Percentiles rank a stretch among this genome's conserved stretches.
Conservation (phyloP, 2,797 vertebrate species). For the Tarsius wallacei region DNA sequence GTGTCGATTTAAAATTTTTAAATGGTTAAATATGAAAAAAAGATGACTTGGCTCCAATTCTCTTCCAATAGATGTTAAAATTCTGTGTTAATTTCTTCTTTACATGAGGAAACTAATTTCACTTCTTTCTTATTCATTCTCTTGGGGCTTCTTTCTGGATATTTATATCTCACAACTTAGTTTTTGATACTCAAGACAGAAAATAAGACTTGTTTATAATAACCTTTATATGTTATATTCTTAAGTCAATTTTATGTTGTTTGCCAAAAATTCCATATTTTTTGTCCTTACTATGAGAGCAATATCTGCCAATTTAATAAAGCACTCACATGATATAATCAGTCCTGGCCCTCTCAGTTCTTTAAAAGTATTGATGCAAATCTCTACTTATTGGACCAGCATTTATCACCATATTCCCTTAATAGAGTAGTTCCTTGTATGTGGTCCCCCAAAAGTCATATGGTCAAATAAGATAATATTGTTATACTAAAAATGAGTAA, state of each 20-base stretch:
- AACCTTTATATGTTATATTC: background rate
- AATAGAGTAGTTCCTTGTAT: background rate
- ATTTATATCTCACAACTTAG: background rate
- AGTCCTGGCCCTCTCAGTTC: background rate
- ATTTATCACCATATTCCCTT: background rate
- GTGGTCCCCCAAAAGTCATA: background rate
- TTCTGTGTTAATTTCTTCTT: slow-evolving; percentile 2
- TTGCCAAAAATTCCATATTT: background rate
- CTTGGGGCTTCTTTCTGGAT: background rate
- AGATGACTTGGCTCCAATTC: background rate
- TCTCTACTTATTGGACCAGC: background rate
- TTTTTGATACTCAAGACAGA: slow-evolving; percentile 45
- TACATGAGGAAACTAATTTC: slow-evolving; percentile 11
- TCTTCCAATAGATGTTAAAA: background rate
- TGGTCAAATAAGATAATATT: slow-evolving; percentile 14
- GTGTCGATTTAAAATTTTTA: background rate
- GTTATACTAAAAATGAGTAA: slow-evolving; percentile 9
- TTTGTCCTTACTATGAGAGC: background rate
- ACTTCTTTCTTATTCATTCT: slow-evolving; percentile 30
- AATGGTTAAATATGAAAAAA: background rate
- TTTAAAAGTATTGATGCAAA: background rate
- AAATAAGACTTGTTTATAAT: background rate
- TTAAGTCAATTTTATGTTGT: slow-evolving; percentile 1
- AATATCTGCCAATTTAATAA: background rate
- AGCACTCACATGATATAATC: background rate